phyloP scores from a whole-genome alignment of 1,140 invertebrate genomes.

The Drosophila asahinai region DNA sequence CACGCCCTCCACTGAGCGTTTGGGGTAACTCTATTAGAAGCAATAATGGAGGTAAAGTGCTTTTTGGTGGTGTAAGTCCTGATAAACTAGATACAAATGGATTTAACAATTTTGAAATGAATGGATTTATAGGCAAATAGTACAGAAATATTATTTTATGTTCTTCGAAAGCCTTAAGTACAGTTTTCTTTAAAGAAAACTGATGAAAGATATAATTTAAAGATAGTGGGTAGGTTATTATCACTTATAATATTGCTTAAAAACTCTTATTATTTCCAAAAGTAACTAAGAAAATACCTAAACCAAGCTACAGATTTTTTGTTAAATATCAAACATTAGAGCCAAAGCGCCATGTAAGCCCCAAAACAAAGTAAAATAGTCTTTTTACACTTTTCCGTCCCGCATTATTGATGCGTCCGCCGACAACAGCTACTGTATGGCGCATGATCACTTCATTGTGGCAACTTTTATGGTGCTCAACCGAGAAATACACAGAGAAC shows the following conservation, averaged over 20 bases:
- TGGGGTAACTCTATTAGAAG: slow-evolving; percentile 41
- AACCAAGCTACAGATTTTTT: not conserved
- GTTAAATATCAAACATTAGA: not conserved
- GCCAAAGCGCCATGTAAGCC: slow-evolving; percentile 5
- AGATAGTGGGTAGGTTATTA: no score
- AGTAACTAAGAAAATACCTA: not conserved
- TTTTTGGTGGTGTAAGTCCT: slow-evolving; percentile 3
- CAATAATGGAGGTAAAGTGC: slow-evolving; percentile 15
- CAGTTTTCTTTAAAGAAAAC: no score
- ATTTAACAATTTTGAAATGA: no score
- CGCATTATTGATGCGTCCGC: slow-evolving; percentile 3
- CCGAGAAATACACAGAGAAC: slow-evolving; percentile 28
- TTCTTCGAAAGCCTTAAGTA: not conserved
- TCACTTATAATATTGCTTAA: no score
- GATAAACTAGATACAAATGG: not conserved
- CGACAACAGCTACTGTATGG: slow-evolving; percentile 38
- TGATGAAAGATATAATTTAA: no score
- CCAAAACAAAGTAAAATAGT: slow-evolving; percentile 7
- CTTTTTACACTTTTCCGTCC: slow-evolving; percentile 15
- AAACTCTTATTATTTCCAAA: not conserved
- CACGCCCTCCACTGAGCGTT: slow-evolving; percentile 26
- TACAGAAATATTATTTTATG: no score
- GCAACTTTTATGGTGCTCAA: slow-evolving; percentile 20
- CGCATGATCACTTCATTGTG: slow-evolving; percentile 50
- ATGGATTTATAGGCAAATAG: no score